A percentile compares a stretch with the other conserved stretches of the same genome.
These are phyloP conservation scores for Sinonovacula constricta DNA, from an alignment of 1,140 invertebrate genomes.

Conservation along the genomic window DNA sequence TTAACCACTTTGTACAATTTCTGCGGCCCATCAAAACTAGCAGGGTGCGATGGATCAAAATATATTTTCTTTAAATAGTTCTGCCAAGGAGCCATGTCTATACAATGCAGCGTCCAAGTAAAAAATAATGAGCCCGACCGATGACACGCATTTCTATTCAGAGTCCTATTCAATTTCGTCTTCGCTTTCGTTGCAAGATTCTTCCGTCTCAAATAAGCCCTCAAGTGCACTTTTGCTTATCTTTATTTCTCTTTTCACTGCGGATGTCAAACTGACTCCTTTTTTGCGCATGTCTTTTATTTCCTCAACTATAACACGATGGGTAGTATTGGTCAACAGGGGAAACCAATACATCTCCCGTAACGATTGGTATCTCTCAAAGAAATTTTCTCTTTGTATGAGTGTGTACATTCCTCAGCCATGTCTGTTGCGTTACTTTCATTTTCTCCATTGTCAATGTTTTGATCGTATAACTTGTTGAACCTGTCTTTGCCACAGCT, in stretches of 20 bases:
- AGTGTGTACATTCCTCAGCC: conserved; percentile 9
- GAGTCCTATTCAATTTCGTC: no score
- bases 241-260: conserved; percentile 7
- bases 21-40: conserved; percentile 16
- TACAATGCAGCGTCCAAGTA: neutral
- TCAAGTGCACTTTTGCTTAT: conserved; percentile 12
- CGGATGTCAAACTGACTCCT: conserved; percentile 19
- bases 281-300: neutral
- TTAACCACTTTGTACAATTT: conserved; percentile 31
- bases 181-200: no score
- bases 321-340: conserved; percentile 6
- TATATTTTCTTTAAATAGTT: no score
- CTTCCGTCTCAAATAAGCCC: no score
- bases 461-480: no score
- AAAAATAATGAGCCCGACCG: no score
- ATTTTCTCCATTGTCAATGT: conserved; percentile 23
- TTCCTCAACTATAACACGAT: neutral
- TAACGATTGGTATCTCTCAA: neutral
- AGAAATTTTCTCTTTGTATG: no score
- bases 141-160: no score
- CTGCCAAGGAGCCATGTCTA: conserved; percentile 33
- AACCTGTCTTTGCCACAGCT: no score
- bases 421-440: neutral
- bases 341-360: conserved; percentile 13
- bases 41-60: no score